Conservation (phyloP, 2,113 vertebrate species). For the Cyprinodon tularosa region DNA sequence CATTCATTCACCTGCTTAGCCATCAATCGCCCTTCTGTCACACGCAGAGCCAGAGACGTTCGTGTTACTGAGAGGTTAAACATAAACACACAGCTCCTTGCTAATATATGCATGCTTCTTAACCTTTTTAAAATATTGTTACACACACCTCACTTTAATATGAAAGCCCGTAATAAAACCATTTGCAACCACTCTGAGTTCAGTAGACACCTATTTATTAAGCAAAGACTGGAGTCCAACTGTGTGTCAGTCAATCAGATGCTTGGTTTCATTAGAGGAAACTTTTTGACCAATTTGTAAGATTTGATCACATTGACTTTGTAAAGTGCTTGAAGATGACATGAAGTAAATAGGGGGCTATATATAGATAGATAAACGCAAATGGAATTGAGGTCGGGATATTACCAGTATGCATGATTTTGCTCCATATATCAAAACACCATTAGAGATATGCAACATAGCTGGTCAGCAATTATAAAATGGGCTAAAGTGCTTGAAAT, state of each 20-base stretch:
- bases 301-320: no score
- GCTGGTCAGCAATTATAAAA: no score
- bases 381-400: no score
- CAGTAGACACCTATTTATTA: neutral
- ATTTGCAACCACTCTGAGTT: neutral
- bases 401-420: no score
- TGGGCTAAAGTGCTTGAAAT: no score
- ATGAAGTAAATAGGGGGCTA: no score
- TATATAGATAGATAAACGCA: no score
- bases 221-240: neutral
- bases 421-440: no score
- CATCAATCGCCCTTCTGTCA: neutral
- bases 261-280: no score
- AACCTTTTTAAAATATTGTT: neutral
- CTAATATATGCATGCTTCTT: neutral
- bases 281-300: no score
- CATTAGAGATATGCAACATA: no score
- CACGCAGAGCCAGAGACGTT: conserved; percentile 46
- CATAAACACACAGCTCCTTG: conserved; percentile 13
- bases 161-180: neutral
- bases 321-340: no score
- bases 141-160: neutral
- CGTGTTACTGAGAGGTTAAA: conserved; percentile 15
- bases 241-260: neutral
- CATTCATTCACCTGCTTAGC: neutral